A percentile compares a stretch with the other conserved stretches of the same genome.
Conservation (phyloP, 2,888 invertebrate genomes). For the Ornithoptera priamus region DNA sequence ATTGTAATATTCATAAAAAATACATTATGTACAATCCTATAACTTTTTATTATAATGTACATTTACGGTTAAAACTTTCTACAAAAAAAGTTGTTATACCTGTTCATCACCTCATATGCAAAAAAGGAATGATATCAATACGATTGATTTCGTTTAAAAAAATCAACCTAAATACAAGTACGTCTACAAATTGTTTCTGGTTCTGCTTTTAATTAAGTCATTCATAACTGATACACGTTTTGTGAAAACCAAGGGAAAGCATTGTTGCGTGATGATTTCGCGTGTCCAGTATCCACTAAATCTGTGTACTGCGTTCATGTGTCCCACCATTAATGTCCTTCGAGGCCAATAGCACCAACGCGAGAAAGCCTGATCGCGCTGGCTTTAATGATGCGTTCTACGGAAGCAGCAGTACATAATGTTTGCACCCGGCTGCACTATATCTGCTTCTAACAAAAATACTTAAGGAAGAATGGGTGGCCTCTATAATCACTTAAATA, state of each 20-base stretch:
- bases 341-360: slow-evolving; percentile 44
- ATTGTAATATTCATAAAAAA: too few species aligned
- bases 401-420: too few species aligned
- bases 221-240: slow-evolving; percentile 49
- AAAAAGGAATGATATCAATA: slow-evolving; percentile 17
- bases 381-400: too few species aligned
- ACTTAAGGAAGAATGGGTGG: too few species aligned
- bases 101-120: slow-evolving; percentile 19
- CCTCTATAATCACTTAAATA: too few species aligned
- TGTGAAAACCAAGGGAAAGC: slow-evolving; percentile 59
- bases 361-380: slow-evolving; percentile 24
- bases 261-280: slow-evolving; percentile 64
- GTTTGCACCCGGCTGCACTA: too few species aligned
- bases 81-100: slow-evolving; percentile 25
- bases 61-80: slow-evolving; percentile 22
- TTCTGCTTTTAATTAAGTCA: slow-evolving; percentile 44
- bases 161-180: slow-evolving; percentile 4
- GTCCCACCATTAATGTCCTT: slow-evolving; percentile 58
- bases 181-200: background rate
- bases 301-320: slow-evolving; percentile 34
- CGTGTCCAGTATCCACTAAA: slow-evolving; percentile 57
- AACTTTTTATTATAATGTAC: too few species aligned
- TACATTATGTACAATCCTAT: too few species aligned
- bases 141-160: slow-evolving; percentile 19
- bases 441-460: too few species aligned